Base-by-base conservation (phyloP, 2,888 invertebrate genomes). In the Ennomos fuscantarius region DNA sequence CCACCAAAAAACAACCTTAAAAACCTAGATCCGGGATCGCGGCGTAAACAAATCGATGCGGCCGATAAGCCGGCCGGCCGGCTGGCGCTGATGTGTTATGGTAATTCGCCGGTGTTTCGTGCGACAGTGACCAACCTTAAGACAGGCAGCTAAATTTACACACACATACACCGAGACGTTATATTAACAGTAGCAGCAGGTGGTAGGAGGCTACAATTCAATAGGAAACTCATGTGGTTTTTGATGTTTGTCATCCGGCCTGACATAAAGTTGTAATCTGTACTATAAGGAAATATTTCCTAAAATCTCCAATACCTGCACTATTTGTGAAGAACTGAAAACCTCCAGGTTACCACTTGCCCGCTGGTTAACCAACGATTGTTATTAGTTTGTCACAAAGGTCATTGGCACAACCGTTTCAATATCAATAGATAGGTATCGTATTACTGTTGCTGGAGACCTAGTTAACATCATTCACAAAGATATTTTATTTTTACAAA, bases 21-120 rank as follows among this genome's bases (percentile, higher is more conserved):
- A 73, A 76, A 77, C 68, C 69, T 79, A 79, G 79, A 79, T 79
- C 79, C 79, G 79, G 79, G 72, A 76, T 64, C 61, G 60, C 55
- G 65, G 66, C 65, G 68, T 70, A 73, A 76, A 73, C 71, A 73
- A 68, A 71, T 64, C 74, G 70, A 77, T 76, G 65, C 67, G 61
- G 59, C 60, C 71, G 79, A 79, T 77, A 79, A 74, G 66, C 59
- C 60, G 60, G 60, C 53, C 62, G 61, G 62, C 62, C 51, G 40
- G 53, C 55, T 46, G 57, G 24, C 62, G 60, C 61, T 42, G 66
- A 68, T 68, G 72, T 70, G 64, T 69, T 65, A 72, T 67, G 68
- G 58, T 68, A 69, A 75, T 76, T 71, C 69, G 61, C 60, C 66
- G 66, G 69, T 73, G 11, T 53, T 48, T 10, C 54, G 34, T 40